Base-by-base conservation (phyloP, 2,797 vertebrate species). In the Loriculus beryllinus region DNA sequence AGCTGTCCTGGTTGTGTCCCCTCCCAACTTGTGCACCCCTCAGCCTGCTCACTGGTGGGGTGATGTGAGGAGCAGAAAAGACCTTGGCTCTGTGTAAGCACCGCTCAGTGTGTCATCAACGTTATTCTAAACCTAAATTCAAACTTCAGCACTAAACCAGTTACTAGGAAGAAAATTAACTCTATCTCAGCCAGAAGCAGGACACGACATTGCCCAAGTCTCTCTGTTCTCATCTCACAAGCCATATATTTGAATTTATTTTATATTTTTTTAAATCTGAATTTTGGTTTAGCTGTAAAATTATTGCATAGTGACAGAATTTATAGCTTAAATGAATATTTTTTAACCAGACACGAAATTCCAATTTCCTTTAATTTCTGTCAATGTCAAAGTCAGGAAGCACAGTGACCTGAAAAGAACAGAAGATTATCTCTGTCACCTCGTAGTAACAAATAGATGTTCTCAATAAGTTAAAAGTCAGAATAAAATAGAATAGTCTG, bases 31-130 rank as follows among this genome's bases (percentile, higher is more conserved):
- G 2, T 17, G 12, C 29, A 33, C 48, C 12, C 12, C 37, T 21
- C 49, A 69, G 8, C 9, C 10, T 28, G 33, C 18, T 42, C 0
- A 0, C 7, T 59, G 39, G 3, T 22, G 20, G 26, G 18, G 9
- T 16, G 40, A 11, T 4, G 2, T 2, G 33, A 45, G 7, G 28
- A 59, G 14, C 3, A 37, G 45, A 51, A 28, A n/a, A 35, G 18
- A 29, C 33, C 22, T 52, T 35, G 29, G 5, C 10, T 64, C 18
- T 64, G 25, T 17, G 15, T 4, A 28, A 42, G 22, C 31, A 18
- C 9, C 37, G 26, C 8, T 70, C 33, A 77, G 5, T 22, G 22
- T 16, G 31, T 22, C n/a, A 21, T 25, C 19, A 64, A 35, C 1
- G 5, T n/a, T 16, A 6, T 59, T 70, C 25, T 69, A 69, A 51